Evolutionary conservation across 2,888 invertebrate genomes (phyloP).

Genomic region (Drosophila yooni): DNA sequence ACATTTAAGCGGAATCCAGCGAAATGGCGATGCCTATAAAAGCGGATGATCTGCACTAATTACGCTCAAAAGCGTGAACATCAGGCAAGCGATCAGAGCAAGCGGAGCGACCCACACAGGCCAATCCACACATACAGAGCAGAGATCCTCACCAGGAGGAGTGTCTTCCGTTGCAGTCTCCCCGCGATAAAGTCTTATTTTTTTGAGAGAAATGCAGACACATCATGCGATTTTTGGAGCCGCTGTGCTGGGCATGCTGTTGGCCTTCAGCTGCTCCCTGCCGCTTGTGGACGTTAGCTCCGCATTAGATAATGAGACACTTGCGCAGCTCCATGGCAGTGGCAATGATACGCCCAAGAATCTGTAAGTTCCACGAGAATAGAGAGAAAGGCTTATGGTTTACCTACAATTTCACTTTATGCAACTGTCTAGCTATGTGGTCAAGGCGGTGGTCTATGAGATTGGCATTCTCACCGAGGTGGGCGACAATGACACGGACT

Average conservation of each 20-base stretch:
- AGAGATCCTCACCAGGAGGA: conserved; percentile 5
- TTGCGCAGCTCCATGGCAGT: conserved; percentile 75
- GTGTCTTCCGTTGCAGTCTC: conserved; percentile 1
- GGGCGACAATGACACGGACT: conserved; percentile 85
- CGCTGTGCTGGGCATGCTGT: conserved; percentile 71
- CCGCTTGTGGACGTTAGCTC: conserved; percentile 77
- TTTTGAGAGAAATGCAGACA: conserved; percentile 55
- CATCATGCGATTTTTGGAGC: conserved; percentile 66
- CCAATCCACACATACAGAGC: not conserved
- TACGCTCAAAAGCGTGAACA: conserved; percentile 69
- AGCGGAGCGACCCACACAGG: conserved; percentile 6
- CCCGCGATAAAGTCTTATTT: not conserved
- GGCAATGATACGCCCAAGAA: conserved; percentile 82
- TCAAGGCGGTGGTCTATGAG: conserved; percentile 87
- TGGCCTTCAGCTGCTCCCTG: conserved; percentile 70
- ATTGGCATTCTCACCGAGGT: conserved; percentile 87
- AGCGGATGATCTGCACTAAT: conserved; percentile 68
- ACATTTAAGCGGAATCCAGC: conserved; percentile 71
- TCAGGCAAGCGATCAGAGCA: conserved; percentile 53
- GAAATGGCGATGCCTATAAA: conserved; percentile 54
- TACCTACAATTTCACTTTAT: too few relatives aligned
- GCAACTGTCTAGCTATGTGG: conserved; percentile 85
- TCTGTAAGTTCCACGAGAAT: conserved; percentile 73
- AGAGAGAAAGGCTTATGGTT: not conserved
- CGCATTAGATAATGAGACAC: conserved; percentile 80